Evolutionary conservation across 2,797 vertebrate genomes (phyloP).

Genomic region (Craterocephalus amniculus): DNA sequence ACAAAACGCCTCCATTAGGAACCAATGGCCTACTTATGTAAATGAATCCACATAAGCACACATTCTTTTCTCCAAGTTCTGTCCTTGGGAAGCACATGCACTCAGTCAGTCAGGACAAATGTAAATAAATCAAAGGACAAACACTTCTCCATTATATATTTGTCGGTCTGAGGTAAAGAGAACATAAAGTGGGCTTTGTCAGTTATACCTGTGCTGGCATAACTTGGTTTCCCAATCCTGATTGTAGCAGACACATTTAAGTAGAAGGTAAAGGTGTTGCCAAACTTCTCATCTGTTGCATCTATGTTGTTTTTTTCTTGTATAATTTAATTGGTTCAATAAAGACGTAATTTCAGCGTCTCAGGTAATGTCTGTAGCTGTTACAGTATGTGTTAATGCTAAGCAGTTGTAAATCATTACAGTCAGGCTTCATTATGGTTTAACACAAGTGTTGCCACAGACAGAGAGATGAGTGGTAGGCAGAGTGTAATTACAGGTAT

Average conservation of each 20-base stretch:
- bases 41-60: conserved; percentile 69
- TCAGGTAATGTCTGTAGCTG: conserved; percentile 53
- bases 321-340: conserved; percentile 57
- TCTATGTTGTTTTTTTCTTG: conserved; percentile 40
- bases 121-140: conserved; percentile 78
- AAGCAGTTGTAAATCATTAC: conserved; percentile 78
- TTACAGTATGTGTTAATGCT: conserved; percentile 63
- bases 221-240: conserved; percentile 24
- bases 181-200: conserved; percentile 25
- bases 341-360: conserved; percentile 52
- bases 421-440: conserved; percentile 77
- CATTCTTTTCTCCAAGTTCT: conserved; percentile 65
- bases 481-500: conserved; percentile 78
- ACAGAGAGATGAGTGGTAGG: conserved; percentile 72
- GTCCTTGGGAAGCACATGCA: conserved; percentile 72
- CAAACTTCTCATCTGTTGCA: conserved; percentile 15
- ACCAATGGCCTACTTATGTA: conserved; percentile 82
- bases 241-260: conserved; percentile 11
- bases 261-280: conserved; percentile 35
- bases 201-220: conserved; percentile 15
- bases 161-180: conserved; percentile 30
- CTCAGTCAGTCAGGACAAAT: conserved; percentile 66
- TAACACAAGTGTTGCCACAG: conserved; percentile 66
- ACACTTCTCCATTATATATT: conserved; percentile 52
- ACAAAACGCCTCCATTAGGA: conserved; percentile 83